A percentile compares a stretch with the other conserved stretches of the same genome.
Conservation (phyloP, 2,888 invertebrate genomes). For the Leptura quadrifasciata region DNA sequence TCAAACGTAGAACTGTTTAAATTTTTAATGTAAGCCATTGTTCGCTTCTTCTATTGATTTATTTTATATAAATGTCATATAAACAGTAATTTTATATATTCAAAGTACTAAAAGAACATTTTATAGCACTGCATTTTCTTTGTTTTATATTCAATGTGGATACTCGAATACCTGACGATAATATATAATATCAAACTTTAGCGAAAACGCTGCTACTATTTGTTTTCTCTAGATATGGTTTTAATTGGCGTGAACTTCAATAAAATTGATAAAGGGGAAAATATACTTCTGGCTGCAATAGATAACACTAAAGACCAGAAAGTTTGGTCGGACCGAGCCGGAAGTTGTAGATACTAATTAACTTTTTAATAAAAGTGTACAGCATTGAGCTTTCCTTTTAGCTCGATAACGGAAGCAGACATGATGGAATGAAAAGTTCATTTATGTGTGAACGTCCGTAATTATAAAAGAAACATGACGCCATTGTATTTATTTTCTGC, state of each 20-base stretch:
- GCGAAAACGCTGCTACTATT: constrained; percentile 12
- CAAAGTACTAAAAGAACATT: too few relatives aligned
- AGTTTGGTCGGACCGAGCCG: background rate
- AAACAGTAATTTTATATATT: too few relatives aligned
- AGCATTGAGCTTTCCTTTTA: constrained; percentile 3
- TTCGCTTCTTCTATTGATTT: too few relatives aligned
- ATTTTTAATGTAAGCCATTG: too few relatives aligned
- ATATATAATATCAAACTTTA: constrained; percentile 20
- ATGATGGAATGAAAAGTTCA: background rate
- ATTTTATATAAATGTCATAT: too few relatives aligned
- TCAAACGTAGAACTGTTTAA: too few relatives aligned
- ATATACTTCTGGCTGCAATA: constrained; percentile 24
- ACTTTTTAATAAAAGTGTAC: constrained; percentile 7
- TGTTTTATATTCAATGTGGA: background rate
- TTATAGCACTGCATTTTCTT: background rate
- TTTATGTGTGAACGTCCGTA: constrained; percentile 2
- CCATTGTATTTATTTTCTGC: background rate
- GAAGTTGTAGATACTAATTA: background rate
- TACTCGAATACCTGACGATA: background rate
- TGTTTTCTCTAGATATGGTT: constrained; percentile 30
- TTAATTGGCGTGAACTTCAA: constrained; percentile 33
- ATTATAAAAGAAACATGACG: background rate
- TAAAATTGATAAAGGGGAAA: constrained; percentile 37
- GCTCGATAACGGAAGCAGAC: background rate
- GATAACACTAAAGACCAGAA: constrained; percentile 17